phyloP scores from a whole-genome alignment of 53 echinoderm and acorn worm genomes.

The Holothuria scabra region DNA sequence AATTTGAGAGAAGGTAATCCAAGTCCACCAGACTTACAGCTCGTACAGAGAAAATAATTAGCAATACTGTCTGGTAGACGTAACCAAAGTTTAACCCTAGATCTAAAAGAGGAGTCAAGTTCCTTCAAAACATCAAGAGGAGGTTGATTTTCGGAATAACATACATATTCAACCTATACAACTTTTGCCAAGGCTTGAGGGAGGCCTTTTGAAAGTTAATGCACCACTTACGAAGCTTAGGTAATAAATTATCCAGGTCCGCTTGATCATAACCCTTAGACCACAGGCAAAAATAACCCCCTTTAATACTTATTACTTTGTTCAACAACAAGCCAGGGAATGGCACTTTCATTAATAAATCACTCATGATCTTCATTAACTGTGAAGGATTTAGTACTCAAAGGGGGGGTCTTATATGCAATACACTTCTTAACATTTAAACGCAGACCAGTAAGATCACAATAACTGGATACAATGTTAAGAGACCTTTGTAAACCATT shows the following conservation, averaged over 20 bases:
- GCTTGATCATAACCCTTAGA: not conserved
- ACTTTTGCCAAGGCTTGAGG: not conserved
- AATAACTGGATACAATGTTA: not conserved
- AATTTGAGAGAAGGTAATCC: not conserved
- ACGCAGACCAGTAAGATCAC: not conserved
- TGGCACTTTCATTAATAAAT: not conserved
- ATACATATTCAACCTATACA: not conserved
- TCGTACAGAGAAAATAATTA: not conserved
- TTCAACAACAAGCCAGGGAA: not conserved
- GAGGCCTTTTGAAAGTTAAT: not conserved
- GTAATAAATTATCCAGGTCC: not conserved
- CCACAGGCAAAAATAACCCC: not conserved
- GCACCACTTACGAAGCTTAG: not conserved
- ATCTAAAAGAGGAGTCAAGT: not conserved
- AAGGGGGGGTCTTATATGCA: not conserved
- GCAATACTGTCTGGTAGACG: slow-evolving; percentile 2
- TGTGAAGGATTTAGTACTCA: slow-evolving; percentile 3
- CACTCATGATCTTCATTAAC: not conserved
- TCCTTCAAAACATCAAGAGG: not conserved
- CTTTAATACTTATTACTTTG: not conserved
- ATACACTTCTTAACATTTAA: not conserved
- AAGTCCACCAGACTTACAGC: not conserved
- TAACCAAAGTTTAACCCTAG: not conserved
- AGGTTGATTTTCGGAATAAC: slow-evolving; percentile 1
- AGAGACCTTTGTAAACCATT: not conserved